phyloP scores from a whole-genome alignment of 2,113 vertebrate species.

The Clarias magur region DNA sequence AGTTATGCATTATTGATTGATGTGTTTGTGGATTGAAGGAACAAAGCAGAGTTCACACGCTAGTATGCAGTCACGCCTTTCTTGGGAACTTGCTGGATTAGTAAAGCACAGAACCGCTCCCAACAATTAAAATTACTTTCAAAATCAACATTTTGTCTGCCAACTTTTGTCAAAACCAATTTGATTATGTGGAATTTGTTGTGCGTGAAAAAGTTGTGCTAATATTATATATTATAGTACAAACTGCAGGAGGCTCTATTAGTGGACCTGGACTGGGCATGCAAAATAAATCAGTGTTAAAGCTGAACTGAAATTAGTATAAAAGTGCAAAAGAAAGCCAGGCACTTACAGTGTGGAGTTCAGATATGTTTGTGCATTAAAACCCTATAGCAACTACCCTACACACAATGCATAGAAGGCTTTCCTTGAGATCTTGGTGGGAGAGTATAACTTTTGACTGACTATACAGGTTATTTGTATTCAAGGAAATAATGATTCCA shows the following conservation, averaged over 20 bases:
- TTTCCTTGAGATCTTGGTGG: neutral
- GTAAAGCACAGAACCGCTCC: neutral
- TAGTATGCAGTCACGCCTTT: slow-evolving; percentile 35
- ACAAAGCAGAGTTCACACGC: slow-evolving; percentile 37
- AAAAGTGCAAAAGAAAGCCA: slow-evolving; percentile 23
- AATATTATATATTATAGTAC: neutral
- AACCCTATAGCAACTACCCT: slow-evolving; percentile 3
- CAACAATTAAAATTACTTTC: slow-evolving; percentile 10
- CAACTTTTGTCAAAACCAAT: neutral
- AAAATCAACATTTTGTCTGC: neutral
- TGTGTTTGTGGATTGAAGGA: slow-evolving; percentile 23
- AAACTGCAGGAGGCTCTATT: neutral
- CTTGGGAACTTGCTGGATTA: slow-evolving; percentile 25
- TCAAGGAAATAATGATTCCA: slow-evolving; percentile 20
- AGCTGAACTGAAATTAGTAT: slow-evolving; percentile 24
- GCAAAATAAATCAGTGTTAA: neutral
- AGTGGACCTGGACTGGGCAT: neutral
- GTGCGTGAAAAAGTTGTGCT: neutral
- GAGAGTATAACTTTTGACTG: slow-evolving; percentile 27
- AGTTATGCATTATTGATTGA: slow-evolving; percentile 49
- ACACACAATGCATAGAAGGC: neutral
- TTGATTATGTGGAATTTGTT: neutral
- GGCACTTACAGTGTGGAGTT: neutral
- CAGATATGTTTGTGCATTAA: slow-evolving; percentile 11
- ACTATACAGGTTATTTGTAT: slow-evolving; percentile 3